Evolutionary conservation across 2,888 invertebrate genomes (phyloP).

Genomic region (Drosophila pullipes): DNA sequence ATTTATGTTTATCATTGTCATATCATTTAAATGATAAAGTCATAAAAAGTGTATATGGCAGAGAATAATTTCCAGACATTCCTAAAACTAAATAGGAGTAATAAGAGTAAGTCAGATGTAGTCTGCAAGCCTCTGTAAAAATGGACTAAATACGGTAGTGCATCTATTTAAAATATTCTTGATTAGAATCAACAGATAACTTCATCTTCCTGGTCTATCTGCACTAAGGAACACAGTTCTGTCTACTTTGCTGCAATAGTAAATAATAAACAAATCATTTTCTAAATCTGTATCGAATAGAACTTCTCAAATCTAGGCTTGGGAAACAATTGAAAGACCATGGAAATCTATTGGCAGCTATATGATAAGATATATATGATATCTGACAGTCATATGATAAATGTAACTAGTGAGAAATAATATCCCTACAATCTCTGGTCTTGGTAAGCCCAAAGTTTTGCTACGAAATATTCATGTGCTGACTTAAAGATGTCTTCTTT

Average conservation of each 20-base stretch:
- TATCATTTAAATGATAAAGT: not conserved
- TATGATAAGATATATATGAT: not conserved
- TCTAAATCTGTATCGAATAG: not conserved
- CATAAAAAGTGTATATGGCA: not conserved
- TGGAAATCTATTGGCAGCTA: too few species aligned
- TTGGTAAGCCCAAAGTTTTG: not conserved
- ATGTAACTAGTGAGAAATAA: not conserved
- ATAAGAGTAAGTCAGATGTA: not conserved
- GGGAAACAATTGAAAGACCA: rapidly evolving
- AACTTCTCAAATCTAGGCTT: rapidly evolving
- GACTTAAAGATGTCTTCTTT: not conserved
- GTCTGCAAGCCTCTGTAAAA: not conserved
- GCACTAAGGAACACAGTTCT: not conserved
- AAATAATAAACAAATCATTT: not conserved
- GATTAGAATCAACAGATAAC: not conserved
- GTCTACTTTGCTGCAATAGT: not conserved
- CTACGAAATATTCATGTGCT: not conserved
- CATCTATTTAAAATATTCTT: not conserved
- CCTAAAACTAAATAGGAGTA: not conserved
- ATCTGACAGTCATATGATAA: too few species aligned
- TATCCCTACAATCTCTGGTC: not conserved
- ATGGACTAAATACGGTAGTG: rapidly evolving
- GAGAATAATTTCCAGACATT: not conserved
- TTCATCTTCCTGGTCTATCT: not conserved
- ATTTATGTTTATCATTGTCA: not conserved